Evolutionary conservation across 2,113 vertebrate genomes (phyloP), one percentile per base, ranked within the genome.

Genomic region (Acanthisitta chloris): DNA sequence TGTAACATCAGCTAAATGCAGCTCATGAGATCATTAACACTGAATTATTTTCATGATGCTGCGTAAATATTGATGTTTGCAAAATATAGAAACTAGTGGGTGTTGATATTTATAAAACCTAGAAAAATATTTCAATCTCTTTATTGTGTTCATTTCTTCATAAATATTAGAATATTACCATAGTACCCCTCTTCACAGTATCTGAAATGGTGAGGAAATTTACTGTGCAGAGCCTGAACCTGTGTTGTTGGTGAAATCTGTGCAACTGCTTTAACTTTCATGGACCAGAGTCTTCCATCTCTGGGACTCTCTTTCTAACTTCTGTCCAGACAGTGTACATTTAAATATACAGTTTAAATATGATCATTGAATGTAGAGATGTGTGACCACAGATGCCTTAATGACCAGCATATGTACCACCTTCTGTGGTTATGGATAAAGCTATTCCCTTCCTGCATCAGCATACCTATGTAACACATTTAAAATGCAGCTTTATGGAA

Each of bases 371-470:
- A 11, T 0, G 2, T 4, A 14, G 21, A 74, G 67, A 4, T 23
- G 28, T 17, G 23, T 10, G 28, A 13, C 38, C 26, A 0, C 13
- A 17, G 14, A 54, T 2, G 4, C 52, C n/a, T 25, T 13, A 16
- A 0, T 28, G 38, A 15, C 29, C 38, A 21, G 46, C 10, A 1
- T 33, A 8, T 18, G 25, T n/a, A 3, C 17, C 46, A 8, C n/a
- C 12, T 26, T 46, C 38, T 65, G 36, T 46, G 54, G 43, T 61
- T 58, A 2, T 5, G 74, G 52, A 5, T 42, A 12, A 48, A 88
- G 71, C 48, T 82, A 21, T 25, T 66, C 4, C 14, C 38, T 58
- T 67, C 36, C 34, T 17, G 8, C 36, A 33, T 20, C 38, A 33
- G 61, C 62, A 9, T 19, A 36, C 2, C 65, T 66, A 14, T 54